Evolutionary conservation across 1,140 invertebrate genomes (phyloP), one percentile per base, ranked within the genome.

Genomic region (Lordiphosa clarofinis): DNA sequence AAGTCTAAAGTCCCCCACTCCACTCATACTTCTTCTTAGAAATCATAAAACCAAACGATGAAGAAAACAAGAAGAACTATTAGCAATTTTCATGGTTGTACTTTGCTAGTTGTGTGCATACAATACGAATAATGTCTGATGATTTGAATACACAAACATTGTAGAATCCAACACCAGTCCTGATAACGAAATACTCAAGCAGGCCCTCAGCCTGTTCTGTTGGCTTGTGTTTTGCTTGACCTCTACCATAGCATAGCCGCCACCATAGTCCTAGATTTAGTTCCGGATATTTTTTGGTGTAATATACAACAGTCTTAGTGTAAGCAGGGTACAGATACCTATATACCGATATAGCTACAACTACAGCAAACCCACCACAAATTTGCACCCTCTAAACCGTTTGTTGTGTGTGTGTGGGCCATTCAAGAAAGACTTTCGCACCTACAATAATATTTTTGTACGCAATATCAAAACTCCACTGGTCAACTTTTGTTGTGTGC

Each of bases 61-160:
- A 31, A 61, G 21, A 58, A 56, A 55, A 49, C 42, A 43, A 57
- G 43, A 46, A 37, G 49, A 88, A 72, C 86, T 84, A 71, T 79
- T 73, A 88, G 86, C 86, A 87, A 88, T 88, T 88, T 63, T 67
- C 63, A 84, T 65, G 86, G 86, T 88, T 88, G 86, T 88, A 88
- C 53, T 62, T 72, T 55, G 72, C 67, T 63, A 59, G 56, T 60
- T 65, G 52, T 60, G 39, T 61, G 52, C 44, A 36, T 60, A 48
- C 63, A 39, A 39, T 39, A 7, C 4, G 12, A 12, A 13, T n/a
- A 21, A 11, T 28, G 24, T 28, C 24, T 28, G 42, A 13, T 48
- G 19, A 19, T 19, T 19, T 19, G 3, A 19, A 19, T 19, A 19
- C 19, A 44, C 40, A 7, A 5, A 28, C 13, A 8, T 19, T 3